Percentiles rank a stretch among this genome's conserved stretches.
Evolutionary conservation across 2,888 invertebrate species (phyloP).

Genomic region (Idaea biselata): DNA sequence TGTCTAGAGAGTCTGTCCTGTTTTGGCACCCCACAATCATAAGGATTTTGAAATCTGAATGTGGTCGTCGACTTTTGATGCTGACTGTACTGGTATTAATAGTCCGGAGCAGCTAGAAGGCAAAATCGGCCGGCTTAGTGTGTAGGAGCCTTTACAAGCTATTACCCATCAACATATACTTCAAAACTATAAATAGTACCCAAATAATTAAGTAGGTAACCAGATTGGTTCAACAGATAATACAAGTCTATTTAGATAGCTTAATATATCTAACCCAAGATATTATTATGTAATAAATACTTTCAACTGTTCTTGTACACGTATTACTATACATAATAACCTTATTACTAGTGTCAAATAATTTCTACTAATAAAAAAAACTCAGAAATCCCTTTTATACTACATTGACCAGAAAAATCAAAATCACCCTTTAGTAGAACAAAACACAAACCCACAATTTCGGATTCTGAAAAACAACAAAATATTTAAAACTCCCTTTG

Average conservation of each 20-base stretch:
- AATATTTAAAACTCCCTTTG: background rate
- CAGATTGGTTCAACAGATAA: background rate
- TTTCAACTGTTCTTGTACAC: too few species aligned
- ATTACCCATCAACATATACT: background rate
- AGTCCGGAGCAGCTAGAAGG: too few species aligned
- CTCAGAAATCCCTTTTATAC: background rate
- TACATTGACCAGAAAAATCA: background rate
- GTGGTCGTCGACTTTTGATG: too few species aligned
- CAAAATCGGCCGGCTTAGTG: too few species aligned
- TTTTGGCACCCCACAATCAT: too few species aligned
- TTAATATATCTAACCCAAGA: too few species aligned
- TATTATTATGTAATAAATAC: too few species aligned
- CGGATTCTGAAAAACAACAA: background rate
- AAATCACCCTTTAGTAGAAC: background rate
- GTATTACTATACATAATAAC: too few species aligned
- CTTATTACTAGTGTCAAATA: background rate
- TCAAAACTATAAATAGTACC: background rate
- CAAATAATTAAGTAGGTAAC: background rate
- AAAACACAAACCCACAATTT: too few species aligned
- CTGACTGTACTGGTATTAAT: too few species aligned
- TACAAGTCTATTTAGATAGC: background rate
- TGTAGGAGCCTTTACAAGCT: background rate
- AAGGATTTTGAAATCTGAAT: too few species aligned
- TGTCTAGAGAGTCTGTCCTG: too few species aligned
- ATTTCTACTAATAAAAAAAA: background rate